Evolutionary conservation across 2,888 invertebrate species (phyloP).

Genomic region (Griposia aprilina): DNA sequence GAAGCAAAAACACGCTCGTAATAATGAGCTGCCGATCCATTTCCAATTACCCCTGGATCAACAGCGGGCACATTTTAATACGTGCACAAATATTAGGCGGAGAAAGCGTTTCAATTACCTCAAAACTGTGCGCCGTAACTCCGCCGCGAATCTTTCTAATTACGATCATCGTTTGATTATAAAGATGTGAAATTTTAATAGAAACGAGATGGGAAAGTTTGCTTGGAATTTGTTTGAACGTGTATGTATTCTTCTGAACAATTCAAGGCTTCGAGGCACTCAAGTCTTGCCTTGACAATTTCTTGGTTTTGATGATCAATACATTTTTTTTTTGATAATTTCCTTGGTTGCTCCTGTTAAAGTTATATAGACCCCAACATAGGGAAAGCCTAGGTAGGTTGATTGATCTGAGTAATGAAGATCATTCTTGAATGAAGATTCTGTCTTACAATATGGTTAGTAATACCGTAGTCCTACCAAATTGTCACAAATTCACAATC

Average conservation of each 20-base stretch:
- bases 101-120: slow-evolving; percentile 73
- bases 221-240: slow-evolving; percentile 5
- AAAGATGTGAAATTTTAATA: slow-evolving; percentile 48
- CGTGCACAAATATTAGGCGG: slow-evolving; percentile 65
- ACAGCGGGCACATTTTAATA: slow-evolving; percentile 59
- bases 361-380: not conserved
- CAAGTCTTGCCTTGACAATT: too few relatives aligned
- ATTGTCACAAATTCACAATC: not conserved
- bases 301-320: not conserved
- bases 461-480: not conserved
- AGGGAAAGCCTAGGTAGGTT: too few relatives aligned
- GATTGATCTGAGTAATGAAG: too few relatives aligned
- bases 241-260: slow-evolving; percentile 7
- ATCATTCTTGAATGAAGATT: too few relatives aligned
- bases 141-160: slow-evolving; percentile 53
- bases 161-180: slow-evolving; percentile 45
- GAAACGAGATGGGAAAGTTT: slow-evolving; percentile 35
- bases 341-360: not conserved
- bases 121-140: slow-evolving; percentile 70
- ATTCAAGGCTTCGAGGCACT: not conserved
- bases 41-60: slow-evolving; percentile 68
- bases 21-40: slow-evolving; percentile 63
- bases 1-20: slow-evolving; percentile 53
- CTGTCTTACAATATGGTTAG: too few relatives aligned
- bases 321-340: not conserved